Evolutionary conservation across 2,888 invertebrate genomes (phyloP).

Genomic region (Pomacea canaliculata): DNA sequence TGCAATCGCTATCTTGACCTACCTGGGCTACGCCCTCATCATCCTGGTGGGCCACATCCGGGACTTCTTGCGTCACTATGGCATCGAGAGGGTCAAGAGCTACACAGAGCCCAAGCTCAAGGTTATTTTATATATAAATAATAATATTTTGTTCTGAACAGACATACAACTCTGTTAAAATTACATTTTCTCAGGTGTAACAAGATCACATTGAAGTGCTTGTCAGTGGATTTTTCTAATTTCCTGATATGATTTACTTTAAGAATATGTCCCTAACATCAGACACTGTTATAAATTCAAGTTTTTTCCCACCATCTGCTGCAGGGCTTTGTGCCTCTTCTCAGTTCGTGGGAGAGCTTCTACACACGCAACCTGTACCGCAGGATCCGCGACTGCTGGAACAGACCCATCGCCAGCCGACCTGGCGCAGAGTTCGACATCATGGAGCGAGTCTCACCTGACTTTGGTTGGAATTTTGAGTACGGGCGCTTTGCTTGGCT

Average conservation of each 20-base stretch:
- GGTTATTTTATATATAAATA: constrained; percentile 15
- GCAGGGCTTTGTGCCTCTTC: constrained; percentile 71
- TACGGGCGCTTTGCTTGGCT: constrained; percentile 63
- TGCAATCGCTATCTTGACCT: constrained; percentile 85
- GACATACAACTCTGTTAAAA: no score
- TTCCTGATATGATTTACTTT: no score
- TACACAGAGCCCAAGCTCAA: constrained; percentile 60
- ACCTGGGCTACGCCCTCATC: constrained; percentile 89
- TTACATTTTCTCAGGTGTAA: no score
- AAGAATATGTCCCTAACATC: no score
- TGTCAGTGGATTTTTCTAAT: no score
- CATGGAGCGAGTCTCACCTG: constrained; percentile 85
- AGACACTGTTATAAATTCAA: no score
- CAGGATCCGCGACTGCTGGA: constrained; percentile 94
- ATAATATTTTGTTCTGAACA: no score
- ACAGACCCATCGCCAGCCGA: constrained; percentile 92
- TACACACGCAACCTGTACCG: constrained; percentile 93
- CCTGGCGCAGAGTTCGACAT: constrained; percentile 89
- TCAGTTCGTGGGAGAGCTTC: constrained; percentile 72
- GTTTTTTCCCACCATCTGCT: neutral
- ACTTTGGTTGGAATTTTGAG: constrained; percentile 95
- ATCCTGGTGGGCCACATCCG: constrained; percentile 94
- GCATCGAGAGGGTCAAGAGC: constrained; percentile 68
- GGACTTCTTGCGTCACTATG: constrained; percentile 79
- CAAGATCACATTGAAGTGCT: no score